Evolutionary conservation across 92 coral and sea anemone species (phyloP), one percentile per base, ranked within the genome.

Genomic region (Phenganax subtilis): DNA sequence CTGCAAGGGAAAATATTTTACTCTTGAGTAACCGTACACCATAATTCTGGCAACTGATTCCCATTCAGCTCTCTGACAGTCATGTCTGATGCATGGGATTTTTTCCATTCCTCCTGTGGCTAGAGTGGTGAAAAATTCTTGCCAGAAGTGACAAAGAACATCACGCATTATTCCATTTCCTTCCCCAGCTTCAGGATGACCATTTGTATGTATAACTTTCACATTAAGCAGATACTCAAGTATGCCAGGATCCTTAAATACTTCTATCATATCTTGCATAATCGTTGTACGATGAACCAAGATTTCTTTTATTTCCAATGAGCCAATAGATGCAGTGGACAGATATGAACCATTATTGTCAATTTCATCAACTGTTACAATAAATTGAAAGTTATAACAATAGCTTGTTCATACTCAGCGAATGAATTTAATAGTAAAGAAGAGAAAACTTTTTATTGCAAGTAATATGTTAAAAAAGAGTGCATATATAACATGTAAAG

Each of bases 131-230:
- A 82, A 82, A n/a, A 30, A 47, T 6, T 82, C 85, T 29, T 72
- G 85, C 85, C 80, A 72, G 57, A 82, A 73, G 31, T 72, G 63
- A 57, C 80, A 52, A 7, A 82, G 52, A 3, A 73, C 56, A 15
- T 82, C 85, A 0, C 72, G 55, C 25, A 82, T 27, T 70, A 82
- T 80, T 6, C 75, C 81, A 16, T 58, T 82, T 7, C 85, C 85
- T 17, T 82, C 80, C 54, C 85, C 85, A 47, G 60, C 59, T 7
- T 82, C 85, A 0, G 81, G 81, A 47, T 82, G 29, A 51, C 85
- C 85, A 57, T 44, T 17, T 15, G 80, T 57, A 59, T 82, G 71
- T 1, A 82, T 37, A 57, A 72, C 71, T 53, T 70, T 71, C 51
- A 82, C 80, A 8, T 70, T 71, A 72, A 82, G 57, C 47, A 28